Percentiles rank a stretch among this genome's conserved stretches.
phyloP scores from a whole-genome alignment of 2,888 invertebrate species.

The Eupithecia abbreviata region DNA sequence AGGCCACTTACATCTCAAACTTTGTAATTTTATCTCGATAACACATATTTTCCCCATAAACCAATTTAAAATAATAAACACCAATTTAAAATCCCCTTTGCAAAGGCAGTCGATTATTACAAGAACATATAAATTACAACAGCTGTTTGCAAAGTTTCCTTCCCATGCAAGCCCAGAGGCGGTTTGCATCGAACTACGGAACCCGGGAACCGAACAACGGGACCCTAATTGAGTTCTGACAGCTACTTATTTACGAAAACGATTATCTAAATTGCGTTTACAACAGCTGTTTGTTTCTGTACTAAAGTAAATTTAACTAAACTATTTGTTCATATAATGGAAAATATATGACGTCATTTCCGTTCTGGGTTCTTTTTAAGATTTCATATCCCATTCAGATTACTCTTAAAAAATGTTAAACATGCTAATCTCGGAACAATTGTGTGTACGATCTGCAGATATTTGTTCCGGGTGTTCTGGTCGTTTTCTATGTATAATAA shows the following conservation, averaged over 20 bases:
- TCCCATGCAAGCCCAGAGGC: conserved; percentile 57
- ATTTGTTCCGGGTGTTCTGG: no score
- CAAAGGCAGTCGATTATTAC: conserved; percentile 30
- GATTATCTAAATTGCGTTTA: conserved; percentile 81
- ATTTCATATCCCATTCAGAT: background rate
- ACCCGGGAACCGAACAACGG: conserved; percentile 58
- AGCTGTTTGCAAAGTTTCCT: conserved; percentile 65
- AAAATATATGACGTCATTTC: conserved; percentile 21
- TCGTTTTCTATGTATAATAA: no score
- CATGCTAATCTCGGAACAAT: no score
- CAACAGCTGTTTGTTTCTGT: conserved; percentile 75
- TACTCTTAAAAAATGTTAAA: no score
- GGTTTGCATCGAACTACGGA: conserved; percentile 30
- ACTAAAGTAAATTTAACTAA: conserved; percentile 33
- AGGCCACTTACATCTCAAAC: background rate
- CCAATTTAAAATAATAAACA: no score
- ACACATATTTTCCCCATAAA: background rate
- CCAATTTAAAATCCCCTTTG: conserved; percentile 2
- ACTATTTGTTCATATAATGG: conserved; percentile 45
- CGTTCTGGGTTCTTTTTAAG: background rate
- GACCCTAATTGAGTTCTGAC: conserved; percentile 76
- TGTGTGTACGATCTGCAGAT: no score
- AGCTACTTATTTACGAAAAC: conserved; percentile 81
- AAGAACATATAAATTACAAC: conserved; percentile 57
- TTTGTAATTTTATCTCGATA: background rate